Base-by-base conservation (phyloP, 2,113 vertebrate genomes). In the Calidris pugnax region DNA sequence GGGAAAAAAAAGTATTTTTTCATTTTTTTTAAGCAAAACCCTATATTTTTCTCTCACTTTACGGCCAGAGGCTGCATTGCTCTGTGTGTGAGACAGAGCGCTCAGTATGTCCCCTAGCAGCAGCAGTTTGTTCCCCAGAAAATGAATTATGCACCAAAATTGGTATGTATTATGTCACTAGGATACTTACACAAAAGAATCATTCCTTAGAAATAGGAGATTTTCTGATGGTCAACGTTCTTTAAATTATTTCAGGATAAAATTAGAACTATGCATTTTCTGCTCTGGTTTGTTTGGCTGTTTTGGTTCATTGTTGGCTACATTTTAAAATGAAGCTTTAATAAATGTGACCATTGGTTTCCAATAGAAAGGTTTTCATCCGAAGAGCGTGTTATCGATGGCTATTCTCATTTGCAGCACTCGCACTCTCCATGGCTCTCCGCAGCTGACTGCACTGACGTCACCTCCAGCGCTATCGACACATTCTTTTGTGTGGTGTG, bases 401-500 rank as follows among this genome's bases (percentile, higher is more conserved):
- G 85, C 78, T 88, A 55, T 45, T 96, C 72, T 27, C 7, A 45
- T 93, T 79, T 85, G 85, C 71, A 80, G 72, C 93, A 84, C 92
- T 84, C 73, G 30, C 66, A 27, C 78, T 91, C 95, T 93, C 88
- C 93, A 66, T 64, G 77, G 93, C 82, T 88, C 59, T 92, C 95
- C 77, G 88, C 95, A 96, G 83, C 90, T 85, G 68, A 75, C 55
- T 81, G 84, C 87, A 78, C 87, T 93, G 95, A 96, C 93, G 82
- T 96, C 97, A 96, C 62, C 88, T 55, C 84, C 71, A 89, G 86
- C 96, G 37, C 95, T 69, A 97, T 96, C 75, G 86, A 97, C 96
- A 96, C 94, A 90, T 96, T 96, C 97, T 96, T 96, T 94, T 95
- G 93, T 91, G 86, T 79, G 66, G 67, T 85, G 76, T 92, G 93